These are phyloP conservation scores for Mobula birostris DNA, from an alignment of 2,113 vertebrate species.

Conservation along the genomic window DNA sequence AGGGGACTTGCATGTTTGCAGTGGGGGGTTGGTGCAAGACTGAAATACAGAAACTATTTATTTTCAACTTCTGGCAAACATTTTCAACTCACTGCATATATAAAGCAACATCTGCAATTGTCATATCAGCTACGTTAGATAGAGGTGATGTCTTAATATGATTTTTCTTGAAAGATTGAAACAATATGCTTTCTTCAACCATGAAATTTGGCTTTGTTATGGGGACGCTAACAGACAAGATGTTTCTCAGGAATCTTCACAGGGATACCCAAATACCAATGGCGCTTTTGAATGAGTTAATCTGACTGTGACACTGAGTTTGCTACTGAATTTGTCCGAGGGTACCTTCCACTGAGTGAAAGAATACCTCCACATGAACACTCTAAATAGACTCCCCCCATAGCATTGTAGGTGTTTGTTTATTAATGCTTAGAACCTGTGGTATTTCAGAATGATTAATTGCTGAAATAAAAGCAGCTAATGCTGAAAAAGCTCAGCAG, in stretches of 20 bases:
- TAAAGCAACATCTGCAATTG: neutral
- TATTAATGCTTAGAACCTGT: neutral
- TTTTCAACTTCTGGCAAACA: neutral
- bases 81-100: neutral
- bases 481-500: no score
- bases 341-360: constrained; percentile 39
- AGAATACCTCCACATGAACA: constrained; percentile 44
- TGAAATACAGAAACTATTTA: neutral
- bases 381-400: constrained; percentile 39
- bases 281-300: constrained; percentile 44
- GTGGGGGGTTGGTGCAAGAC: neutral
- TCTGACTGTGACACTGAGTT: constrained; percentile 47
- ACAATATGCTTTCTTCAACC: neutral
- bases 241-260: constrained; percentile 36
- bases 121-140: neutral
- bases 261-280: constrained; percentile 26
- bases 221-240: constrained; percentile 48
- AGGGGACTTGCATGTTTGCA: neutral
- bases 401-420: neutral
- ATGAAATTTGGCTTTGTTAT: constrained; percentile 45
- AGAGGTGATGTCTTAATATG: neutral
- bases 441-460: neutral
- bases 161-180: neutral
- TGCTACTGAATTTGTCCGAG: constrained; percentile 51
- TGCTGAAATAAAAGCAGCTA: neutral